A percentile compares a stretch with the other conserved stretches of the same genome.
Conservation (phyloP, 1,140 invertebrate species). For the Euwallacea fornicatus region DNA sequence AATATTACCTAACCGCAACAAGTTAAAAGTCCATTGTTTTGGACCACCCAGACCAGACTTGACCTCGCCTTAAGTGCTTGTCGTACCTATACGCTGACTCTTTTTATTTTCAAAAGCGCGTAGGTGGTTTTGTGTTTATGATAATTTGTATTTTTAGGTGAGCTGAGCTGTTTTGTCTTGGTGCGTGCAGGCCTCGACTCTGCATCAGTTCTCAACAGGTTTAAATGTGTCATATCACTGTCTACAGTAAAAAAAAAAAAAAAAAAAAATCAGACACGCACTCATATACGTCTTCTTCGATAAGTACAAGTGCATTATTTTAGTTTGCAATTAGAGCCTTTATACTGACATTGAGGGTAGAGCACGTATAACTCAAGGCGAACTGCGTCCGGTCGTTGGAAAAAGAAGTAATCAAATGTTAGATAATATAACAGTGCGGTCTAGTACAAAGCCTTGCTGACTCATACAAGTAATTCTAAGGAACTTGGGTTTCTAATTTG, state of each 20-base stretch:
- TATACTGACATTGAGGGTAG: no score
- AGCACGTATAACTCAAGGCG: slow-evolving; percentile 3
- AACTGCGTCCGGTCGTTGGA: slow-evolving; percentile 11
- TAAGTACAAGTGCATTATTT: no score
- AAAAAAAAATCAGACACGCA: no score
- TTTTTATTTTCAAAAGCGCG: slow-evolving; percentile 11
- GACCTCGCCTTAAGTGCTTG: slow-evolving; percentile 31
- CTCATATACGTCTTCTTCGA: no score
- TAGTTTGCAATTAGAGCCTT: no score
- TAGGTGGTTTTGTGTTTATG: slow-evolving; percentile 21
- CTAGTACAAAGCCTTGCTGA: slow-evolving; percentile 23
- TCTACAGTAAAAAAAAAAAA: no score
- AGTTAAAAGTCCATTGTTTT: slow-evolving; percentile 31
- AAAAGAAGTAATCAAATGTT: slow-evolving; percentile 20
- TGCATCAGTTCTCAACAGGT: no score
- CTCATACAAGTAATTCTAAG: slow-evolving; percentile 11
- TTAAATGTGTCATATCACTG: no score
- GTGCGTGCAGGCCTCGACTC: no score
- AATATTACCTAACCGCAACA: slow-evolving; percentile 28
- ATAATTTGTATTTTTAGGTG: slow-evolving; percentile 17
- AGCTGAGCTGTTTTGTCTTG: neutral
- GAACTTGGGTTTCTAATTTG: neutral
- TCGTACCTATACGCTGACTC: slow-evolving; percentile 24
- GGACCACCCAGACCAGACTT: slow-evolving; percentile 28
- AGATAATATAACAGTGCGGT: slow-evolving; percentile 18